phyloP scores from a whole-genome alignment of 2,797 vertebrate genomes.

The Chiroxiphia lanceolata region DNA sequence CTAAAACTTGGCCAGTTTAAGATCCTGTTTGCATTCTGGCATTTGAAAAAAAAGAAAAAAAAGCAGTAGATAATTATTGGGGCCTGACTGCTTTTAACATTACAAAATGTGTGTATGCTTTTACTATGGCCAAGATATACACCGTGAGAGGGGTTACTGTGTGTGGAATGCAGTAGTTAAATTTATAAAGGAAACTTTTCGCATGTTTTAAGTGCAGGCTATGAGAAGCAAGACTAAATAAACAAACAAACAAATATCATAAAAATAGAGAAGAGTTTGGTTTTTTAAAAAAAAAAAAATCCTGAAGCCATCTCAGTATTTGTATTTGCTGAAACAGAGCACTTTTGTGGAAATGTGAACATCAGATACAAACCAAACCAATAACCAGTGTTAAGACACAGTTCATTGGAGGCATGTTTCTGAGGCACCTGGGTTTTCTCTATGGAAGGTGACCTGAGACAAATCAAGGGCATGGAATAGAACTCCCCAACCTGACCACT shows the following conservation, averaged over 20 bases:
- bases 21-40: constrained; percentile 22
- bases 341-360: neutral
- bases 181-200: constrained; percentile 45
- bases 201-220: neutral
- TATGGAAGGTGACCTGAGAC: neutral
- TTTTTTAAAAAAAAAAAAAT: neutral
- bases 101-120: neutral
- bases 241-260: neutral
- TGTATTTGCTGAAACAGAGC: neutral
- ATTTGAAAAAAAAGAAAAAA: neutral
- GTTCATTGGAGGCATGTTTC: neutral
- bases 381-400: neutral
- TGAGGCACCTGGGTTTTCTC: neutral
- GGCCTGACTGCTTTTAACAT: constrained; percentile 36
- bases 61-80: constrained; percentile 26
- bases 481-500: neutral
- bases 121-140: constrained; percentile 26
- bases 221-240: neutral
- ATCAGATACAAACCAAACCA: neutral
- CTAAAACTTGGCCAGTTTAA: neutral
- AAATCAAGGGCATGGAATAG: neutral
- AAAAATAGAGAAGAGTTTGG: neutral
- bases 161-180: constrained; percentile 42
- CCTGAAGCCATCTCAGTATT: neutral
- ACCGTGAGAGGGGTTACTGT: neutral